Conservation (phyloP, 2,797 vertebrate species). For the Iguana delicatissima region DNA sequence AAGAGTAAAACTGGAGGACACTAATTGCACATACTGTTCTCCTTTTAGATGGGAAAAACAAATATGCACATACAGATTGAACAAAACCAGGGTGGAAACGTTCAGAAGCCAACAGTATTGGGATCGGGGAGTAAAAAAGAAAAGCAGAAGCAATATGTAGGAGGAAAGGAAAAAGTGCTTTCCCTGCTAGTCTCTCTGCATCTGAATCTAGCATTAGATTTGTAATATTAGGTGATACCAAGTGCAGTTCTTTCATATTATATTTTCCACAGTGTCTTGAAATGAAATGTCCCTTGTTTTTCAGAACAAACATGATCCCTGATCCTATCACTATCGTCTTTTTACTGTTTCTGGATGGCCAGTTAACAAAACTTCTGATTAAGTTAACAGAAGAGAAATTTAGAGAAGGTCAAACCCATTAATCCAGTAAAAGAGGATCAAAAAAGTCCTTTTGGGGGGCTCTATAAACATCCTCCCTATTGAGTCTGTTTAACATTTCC, state of each 20-base stretch:
- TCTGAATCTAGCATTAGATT: not conserved
- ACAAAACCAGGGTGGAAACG: not conserved
- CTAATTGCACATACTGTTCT: not conserved
- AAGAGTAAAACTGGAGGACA: not conserved
- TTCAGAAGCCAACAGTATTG: not conserved
- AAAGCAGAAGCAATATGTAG: not conserved
- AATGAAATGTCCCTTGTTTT: not conserved
- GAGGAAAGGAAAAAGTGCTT: not conserved
- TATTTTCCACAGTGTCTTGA: not conserved
- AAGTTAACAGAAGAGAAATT: not conserved
- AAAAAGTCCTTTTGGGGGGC: not conserved
- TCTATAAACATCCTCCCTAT: not conserved
- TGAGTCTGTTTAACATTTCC: not conserved
- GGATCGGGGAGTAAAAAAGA: not conserved
- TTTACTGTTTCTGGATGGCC: not conserved
- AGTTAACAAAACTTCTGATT: not conserved
- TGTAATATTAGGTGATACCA: not conserved
- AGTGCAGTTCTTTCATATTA: not conserved
- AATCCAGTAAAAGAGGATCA: not conserved
- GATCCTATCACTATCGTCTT: no score
- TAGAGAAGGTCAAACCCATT: not conserved
- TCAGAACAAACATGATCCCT: not conserved
- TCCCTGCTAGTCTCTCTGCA: not conserved
- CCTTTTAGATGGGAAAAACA: not conserved
- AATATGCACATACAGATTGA: constrained; percentile 21